These are phyloP conservation scores for Polydrusus cervinus DNA, from an alignment of 2,888 invertebrate genomes.

Conservation along the genomic window DNA sequence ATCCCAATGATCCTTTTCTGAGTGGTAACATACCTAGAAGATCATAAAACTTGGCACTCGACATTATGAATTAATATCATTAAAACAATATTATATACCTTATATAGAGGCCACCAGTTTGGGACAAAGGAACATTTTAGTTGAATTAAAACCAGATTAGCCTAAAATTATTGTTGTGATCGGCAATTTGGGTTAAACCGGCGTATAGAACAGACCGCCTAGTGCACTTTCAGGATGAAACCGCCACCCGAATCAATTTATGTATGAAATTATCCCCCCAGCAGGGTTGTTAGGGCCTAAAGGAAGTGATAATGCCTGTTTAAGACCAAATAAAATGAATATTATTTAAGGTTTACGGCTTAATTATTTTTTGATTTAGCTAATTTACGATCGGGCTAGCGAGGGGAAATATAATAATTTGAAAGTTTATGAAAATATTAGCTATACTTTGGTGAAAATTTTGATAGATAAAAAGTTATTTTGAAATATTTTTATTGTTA, in stretches of 20 bases:
- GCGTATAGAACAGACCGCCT: conserved; percentile 32
- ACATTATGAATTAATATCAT: conserved; percentile 7
- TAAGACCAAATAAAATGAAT: conserved; percentile 36
- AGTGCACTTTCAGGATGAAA: conserved; percentile 49
- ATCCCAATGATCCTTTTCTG: too few relatives aligned
- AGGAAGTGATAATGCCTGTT: conserved; percentile 45
- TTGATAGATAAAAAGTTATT: background rate
- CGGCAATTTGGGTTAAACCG: conserved; percentile 40
- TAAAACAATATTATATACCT: conserved; percentile 9
- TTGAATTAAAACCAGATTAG: conserved; percentile 54
- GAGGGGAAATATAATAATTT: background rate
- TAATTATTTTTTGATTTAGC: conserved; percentile 42
- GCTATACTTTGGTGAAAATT: background rate
- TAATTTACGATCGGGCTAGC: conserved; percentile 13
- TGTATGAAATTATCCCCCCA: conserved; percentile 45
- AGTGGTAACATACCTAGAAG: too few relatives aligned
- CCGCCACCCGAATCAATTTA: conserved; percentile 47
- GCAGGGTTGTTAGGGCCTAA: conserved; percentile 37
- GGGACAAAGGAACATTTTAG: conserved; percentile 51
- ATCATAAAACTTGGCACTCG: too few relatives aligned
- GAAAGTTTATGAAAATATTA: background rate
- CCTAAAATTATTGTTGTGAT: conserved; percentile 53
- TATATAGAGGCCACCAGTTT: conserved; percentile 18
- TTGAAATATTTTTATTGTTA: too few relatives aligned
- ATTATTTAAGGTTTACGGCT: conserved; percentile 34